These are phyloP conservation scores for Cottus gobio DNA, from an alignment of 2,113 vertebrate species.

Conservation along the genomic window DNA sequence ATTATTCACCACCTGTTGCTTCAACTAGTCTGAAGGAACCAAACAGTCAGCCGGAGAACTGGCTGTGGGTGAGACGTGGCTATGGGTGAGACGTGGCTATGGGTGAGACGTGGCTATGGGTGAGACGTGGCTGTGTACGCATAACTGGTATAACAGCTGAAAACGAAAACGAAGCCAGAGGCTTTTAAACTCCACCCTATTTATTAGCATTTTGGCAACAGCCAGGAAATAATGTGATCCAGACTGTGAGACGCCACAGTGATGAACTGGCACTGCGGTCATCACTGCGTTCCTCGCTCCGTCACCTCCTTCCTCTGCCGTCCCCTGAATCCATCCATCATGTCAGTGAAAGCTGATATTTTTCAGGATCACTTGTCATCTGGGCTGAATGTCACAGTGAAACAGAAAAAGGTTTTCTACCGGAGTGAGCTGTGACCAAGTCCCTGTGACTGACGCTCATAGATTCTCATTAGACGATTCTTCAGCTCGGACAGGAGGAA, in stretches of 20 bases:
- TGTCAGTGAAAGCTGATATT: conserved; percentile 25
- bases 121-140: conserved; percentile 12
- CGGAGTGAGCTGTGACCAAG: conserved; percentile 9
- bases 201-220: conserved; percentile 38
- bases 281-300: conserved; percentile 7
- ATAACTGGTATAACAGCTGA: not conserved
- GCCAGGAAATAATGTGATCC: conserved; percentile 36
- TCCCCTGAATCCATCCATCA: conserved; percentile 49
- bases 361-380: conserved; percentile 12
- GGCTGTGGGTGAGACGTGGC: conserved; percentile 15
- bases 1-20: conserved; percentile 13
- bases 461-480: conserved; percentile 45
- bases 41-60: conserved; percentile 10
- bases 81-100: conserved; percentile 18
- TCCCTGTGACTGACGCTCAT: conserved; percentile 35
- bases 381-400: conserved; percentile 9
- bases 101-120: conserved; percentile 15
- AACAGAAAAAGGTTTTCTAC: not conserved
- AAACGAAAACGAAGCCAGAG: conserved; percentile 8
- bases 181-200: conserved; percentile 34
- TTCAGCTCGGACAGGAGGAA: conserved; percentile 32
- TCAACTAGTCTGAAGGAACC: not conserved
- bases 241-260: conserved; percentile 22
- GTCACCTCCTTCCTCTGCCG: conserved; percentile 18
- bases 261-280: conserved; percentile 34